phyloP scores from a whole-genome alignment of 2,113 vertebrate species.

The Chaetops frenatus region DNA sequence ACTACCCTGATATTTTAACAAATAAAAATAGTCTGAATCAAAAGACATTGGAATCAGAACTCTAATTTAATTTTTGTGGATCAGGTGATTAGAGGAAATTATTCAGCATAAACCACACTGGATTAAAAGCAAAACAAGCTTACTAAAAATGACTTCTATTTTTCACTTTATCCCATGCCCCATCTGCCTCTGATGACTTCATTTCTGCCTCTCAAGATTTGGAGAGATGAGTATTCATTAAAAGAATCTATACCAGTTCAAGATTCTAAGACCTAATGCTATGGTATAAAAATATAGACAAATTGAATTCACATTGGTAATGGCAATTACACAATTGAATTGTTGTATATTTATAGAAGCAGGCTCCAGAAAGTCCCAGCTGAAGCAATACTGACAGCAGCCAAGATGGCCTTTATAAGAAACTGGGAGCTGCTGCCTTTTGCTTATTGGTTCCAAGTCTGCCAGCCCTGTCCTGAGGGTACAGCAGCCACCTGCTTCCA shows the following conservation, averaged over 20 bases:
- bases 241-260: neutral
- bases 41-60: neutral
- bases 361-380: constrained; percentile 37
- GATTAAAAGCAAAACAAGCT: neutral
- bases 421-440: neutral
- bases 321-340: constrained; percentile 42
- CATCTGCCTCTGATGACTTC: neutral
- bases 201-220: constrained; percentile 2
- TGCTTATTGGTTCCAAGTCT: neutral
- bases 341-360: constrained; percentile 41
- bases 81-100: neutral
- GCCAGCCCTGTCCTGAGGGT: neutral
- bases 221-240: neutral
- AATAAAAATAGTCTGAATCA: neutral
- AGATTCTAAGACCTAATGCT: neutral
- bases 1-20: neutral
- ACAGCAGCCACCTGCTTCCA: neutral
- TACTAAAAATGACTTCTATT: neutral
- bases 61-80: neutral
- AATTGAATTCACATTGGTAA: constrained; percentile 45
- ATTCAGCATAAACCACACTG: neutral
- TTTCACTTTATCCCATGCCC: neutral
- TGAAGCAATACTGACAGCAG: neutral
- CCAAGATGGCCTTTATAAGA: neutral
- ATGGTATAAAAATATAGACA: constrained; percentile 36